phyloP scores from a whole-genome alignment of 2,797 vertebrate species.

The Sciurus vulgaris region DNA sequence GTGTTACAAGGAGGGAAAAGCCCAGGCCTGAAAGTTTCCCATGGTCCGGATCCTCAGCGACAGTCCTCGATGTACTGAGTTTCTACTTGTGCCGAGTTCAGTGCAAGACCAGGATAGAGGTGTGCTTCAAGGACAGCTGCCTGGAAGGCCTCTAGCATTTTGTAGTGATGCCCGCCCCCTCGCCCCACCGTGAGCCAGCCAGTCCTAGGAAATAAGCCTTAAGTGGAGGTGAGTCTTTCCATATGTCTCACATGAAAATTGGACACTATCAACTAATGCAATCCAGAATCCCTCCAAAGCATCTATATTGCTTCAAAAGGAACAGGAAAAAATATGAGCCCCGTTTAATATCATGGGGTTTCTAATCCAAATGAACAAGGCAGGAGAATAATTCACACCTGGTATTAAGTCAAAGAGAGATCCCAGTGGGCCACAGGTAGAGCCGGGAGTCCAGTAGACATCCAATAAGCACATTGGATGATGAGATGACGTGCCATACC shows the following conservation, averaged over 20 bases:
- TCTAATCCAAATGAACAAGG: neutral
- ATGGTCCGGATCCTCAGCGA: neutral
- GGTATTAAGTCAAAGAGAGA: neutral
- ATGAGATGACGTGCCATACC: too few species aligned
- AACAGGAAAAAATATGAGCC: neutral
- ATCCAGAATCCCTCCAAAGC: slow-evolving; percentile 78
- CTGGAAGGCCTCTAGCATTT: slow-evolving; percentile 72
- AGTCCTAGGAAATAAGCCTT: slow-evolving; percentile 78
- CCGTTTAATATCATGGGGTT: neutral
- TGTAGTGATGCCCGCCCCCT: slow-evolving; percentile 42
- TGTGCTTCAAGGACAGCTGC: slow-evolving; percentile 58
- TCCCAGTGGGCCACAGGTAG: neutral
- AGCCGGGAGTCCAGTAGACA: fast-evolving
- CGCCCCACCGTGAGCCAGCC: slow-evolving; percentile 65
- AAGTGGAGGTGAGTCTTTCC: slow-evolving; percentile 83
- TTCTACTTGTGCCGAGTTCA: slow-evolving; percentile 57
- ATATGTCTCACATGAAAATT: slow-evolving; percentile 75
- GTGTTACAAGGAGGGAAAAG: slow-evolving; percentile 29
- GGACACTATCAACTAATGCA: slow-evolving; percentile 78
- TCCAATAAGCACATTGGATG: neutral
- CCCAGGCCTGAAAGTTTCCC: neutral
- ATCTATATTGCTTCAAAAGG: slow-evolving; percentile 58
- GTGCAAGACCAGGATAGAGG: slow-evolving; percentile 46
- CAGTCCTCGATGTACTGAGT: neutral
- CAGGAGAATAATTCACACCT: neutral